phyloP scores from a whole-genome alignment of 1,140 invertebrate genomes.

The Tenebrio molitor region DNA sequence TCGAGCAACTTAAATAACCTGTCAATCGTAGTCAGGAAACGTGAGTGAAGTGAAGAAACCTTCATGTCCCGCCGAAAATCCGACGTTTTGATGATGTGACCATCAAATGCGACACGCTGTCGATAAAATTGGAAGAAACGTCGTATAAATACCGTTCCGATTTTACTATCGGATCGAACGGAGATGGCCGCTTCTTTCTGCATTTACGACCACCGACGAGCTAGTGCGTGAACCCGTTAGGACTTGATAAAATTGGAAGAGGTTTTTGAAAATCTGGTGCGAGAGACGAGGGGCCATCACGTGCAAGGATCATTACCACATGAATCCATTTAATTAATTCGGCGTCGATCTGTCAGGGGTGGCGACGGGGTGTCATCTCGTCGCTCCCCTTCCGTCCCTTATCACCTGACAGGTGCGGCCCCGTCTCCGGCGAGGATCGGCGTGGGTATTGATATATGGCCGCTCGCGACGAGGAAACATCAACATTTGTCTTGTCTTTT shows the following conservation, averaged over 20 bases:
- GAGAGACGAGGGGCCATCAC: neutral
- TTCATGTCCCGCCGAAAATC: conserved; percentile 57
- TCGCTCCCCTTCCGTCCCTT: conserved; percentile 19
- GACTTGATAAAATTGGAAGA: neutral
- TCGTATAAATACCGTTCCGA: conserved; percentile 21
- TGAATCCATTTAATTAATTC: conserved; percentile 41
- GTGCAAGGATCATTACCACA: conserved; percentile 14
- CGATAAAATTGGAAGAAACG: conserved; percentile 50
- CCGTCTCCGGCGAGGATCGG: conserved; percentile 25
- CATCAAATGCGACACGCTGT: conserved; percentile 57
- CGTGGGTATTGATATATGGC: conserved; percentile 61
- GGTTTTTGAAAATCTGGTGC: neutral
- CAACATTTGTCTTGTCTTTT: conserved; percentile 61
- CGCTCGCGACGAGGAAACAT: conserved; percentile 57
- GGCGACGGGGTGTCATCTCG: conserved; percentile 18
- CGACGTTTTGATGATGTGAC: conserved; percentile 57
- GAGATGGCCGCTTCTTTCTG: neutral
- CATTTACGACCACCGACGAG: neutral
- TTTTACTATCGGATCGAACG: conserved; percentile 25
- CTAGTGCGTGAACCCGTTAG: too few relatives aligned
- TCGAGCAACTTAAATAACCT: conserved; percentile 62
- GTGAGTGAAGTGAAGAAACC: conserved; percentile 44
- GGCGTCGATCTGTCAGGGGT: conserved; percentile 4
- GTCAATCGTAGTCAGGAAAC: conserved; percentile 58
- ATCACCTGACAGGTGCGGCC: conserved; percentile 45